These are phyloP conservation scores for Yponomeuta sedellus DNA, from an alignment of 2,888 invertebrate genomes.

Conservation along the genomic window DNA sequence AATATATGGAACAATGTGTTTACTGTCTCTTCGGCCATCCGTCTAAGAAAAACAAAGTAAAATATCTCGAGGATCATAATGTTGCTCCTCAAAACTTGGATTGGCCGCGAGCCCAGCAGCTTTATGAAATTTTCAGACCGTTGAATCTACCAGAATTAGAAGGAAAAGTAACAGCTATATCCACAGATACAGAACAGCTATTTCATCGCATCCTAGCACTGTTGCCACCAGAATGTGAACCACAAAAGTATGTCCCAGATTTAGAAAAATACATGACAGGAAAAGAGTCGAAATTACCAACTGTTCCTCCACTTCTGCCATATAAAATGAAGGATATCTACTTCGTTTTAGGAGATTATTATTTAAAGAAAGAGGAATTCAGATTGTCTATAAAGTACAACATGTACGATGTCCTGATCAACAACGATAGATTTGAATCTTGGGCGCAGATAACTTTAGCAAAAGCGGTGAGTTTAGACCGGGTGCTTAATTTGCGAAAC, in stretches of 20 bases:
- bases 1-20: slow-evolving; percentile 87
- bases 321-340: slow-evolving; percentile 84
- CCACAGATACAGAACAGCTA: slow-evolving; percentile 86
- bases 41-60: slow-evolving; percentile 77
- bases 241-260: slow-evolving; percentile 77
- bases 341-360: slow-evolving; percentile 94
- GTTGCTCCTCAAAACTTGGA: slow-evolving; percentile 81
- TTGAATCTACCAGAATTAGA: slow-evolving; percentile 88
- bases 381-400: slow-evolving; percentile 87
- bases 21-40: slow-evolving; percentile 93
- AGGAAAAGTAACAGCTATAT: slow-evolving; percentile 84
- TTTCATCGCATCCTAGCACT: slow-evolving; percentile 82
- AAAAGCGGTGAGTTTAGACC: slow-evolving; percentile 85
- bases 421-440: slow-evolving; percentile 88
- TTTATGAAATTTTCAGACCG: slow-evolving; percentile 89
- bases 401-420: slow-evolving; percentile 87
- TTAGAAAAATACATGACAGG: slow-evolving; percentile 83
- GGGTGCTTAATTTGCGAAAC: slow-evolving; percentile 85
- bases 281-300: slow-evolving; percentile 70
- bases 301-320: slow-evolving; percentile 70
- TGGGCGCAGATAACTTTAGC: slow-evolving; percentile 95
- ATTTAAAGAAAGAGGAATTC: slow-evolving; percentile 91
- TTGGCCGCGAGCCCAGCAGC: slow-evolving; percentile 84
- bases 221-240: slow-evolving; percentile 82
- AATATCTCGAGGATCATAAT: slow-evolving; percentile 85